Percentiles rank a stretch among this genome's conserved stretches.
phyloP scores from a whole-genome alignment of 2,797 vertebrate genomes.

The Hafferia zeledoni region DNA sequence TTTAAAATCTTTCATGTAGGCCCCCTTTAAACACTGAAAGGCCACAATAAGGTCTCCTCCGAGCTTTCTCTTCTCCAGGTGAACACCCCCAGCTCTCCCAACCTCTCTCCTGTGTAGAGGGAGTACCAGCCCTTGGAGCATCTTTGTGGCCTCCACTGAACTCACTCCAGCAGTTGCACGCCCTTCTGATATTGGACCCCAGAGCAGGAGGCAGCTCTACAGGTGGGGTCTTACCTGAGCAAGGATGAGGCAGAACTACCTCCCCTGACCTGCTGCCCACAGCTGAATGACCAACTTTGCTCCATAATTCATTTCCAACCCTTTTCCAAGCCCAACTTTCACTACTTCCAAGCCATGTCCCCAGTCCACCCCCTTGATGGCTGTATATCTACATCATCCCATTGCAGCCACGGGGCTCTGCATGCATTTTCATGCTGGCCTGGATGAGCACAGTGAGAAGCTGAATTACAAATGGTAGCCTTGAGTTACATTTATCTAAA shows the following conservation, averaged over 20 bases:
- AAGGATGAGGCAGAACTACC: fast-evolving
- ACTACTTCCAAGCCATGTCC: neutral
- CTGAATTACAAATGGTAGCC: neutral
- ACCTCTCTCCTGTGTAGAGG: neutral
- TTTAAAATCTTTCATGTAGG: no score
- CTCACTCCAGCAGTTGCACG: neutral
- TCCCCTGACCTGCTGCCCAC: neutral
- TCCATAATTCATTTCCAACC: neutral
- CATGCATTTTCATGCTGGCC: neutral
- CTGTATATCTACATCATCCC: neutral
- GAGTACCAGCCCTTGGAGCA: neutral
- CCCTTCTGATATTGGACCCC: neutral
- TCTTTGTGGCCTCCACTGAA: neutral
- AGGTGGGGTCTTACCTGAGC: neutral
- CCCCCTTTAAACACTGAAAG: fast-evolving
- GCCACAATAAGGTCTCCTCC: fast-evolving
- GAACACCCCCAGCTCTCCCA: neutral
- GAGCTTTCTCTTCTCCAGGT: fast-evolving
- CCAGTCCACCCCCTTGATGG: neutral
- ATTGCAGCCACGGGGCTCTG: fast-evolving
- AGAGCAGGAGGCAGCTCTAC: neutral
- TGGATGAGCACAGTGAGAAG: neutral
- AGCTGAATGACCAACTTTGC: fast-evolving
- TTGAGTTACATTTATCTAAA: constrained; percentile 41
- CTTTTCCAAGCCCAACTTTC: neutral